Base-by-base conservation (phyloP, 2,797 vertebrate genomes). In the Manis pentadactyla region DNA sequence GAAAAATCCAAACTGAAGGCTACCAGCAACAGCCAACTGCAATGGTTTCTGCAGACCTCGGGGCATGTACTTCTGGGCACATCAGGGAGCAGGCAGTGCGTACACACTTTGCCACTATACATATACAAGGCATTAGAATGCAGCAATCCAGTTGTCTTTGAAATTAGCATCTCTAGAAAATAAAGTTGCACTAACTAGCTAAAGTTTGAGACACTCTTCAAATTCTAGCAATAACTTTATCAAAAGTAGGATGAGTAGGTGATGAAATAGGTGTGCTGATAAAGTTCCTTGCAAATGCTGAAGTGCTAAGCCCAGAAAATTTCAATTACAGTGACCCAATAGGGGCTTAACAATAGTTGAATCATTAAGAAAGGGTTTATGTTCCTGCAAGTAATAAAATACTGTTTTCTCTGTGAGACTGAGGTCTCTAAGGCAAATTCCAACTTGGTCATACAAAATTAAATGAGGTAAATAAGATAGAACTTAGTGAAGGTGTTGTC, bases 321-420 rank as follows among this genome's bases (percentile, higher is more conserved):
- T 97, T 82, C 96, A 93, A 95, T 97, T 95, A 97, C 79, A 59
- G 25, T 92, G 85, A 64, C 89, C 87, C 87, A 97, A 94, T 8
- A 73, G 83, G 86, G 51, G 81, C 96, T 46, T 96, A 95, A 79
- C 96, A 98, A 51, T 25, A 95, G 68, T 18, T 95, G 82, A 98
- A 95, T 96, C 93, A 93, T 88, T 92, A 94, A 94, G 37, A 42
- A 81, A 61, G 18, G 53, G 19, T 97, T 98, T 98, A 96, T 97
- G 85, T 63, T 90, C 78, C 90, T 96, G 46, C 37, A 96, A 96
- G 85, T 91, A 96, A 97, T 98, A 98, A 98, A 98, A 93, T 97
- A 94, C 10, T 96, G 79, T 92, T 91, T 97, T 97, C 53, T 91
- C 46, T 51, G 19, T 93, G 93, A 95, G 92, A 73, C 66, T 97